phyloP scores from a whole-genome alignment of 2,888 invertebrate species.

The Nomada flava region DNA sequence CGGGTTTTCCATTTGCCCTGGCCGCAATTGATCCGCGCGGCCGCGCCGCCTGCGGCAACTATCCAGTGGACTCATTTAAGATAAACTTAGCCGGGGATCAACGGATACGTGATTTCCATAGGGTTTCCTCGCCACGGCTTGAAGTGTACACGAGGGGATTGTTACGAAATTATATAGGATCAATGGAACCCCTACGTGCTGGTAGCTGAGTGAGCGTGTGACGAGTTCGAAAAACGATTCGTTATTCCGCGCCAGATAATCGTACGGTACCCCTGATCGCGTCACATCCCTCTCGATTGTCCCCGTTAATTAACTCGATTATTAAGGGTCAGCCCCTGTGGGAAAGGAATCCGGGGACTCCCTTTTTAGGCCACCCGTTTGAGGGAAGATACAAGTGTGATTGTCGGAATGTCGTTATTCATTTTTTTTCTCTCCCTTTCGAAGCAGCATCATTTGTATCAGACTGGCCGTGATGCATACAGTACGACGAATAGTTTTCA shows the following conservation, averaged over 20 bases:
- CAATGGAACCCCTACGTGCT: constrained; percentile 62
- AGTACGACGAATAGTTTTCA: background rate
- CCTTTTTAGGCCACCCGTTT: too few relatives aligned
- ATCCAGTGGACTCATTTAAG: constrained; percentile 71
- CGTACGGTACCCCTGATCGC: constrained; percentile 14
- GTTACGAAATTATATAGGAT: constrained; percentile 78
- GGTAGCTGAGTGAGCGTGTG: constrained; percentile 23
- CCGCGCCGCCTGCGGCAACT: constrained; percentile 54
- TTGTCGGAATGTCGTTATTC: background rate
- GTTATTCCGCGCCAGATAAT: constrained; percentile 61
- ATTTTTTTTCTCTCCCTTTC: too few relatives aligned
- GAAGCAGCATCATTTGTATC: too few relatives aligned
- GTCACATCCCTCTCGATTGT: constrained; percentile 16
- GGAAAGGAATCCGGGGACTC: constrained; percentile 49
- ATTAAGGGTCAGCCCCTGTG: constrained; percentile 35
- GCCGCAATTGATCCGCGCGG: constrained; percentile 57
- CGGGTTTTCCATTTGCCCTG: constrained; percentile 64
- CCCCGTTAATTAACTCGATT: constrained; percentile 65
- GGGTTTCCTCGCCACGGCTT: constrained; percentile 64
- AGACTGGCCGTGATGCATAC: background rate
- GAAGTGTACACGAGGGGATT: constrained; percentile 75
- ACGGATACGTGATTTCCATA: constrained; percentile 73
- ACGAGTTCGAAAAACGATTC: constrained; percentile 62
- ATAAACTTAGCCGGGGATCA: constrained; percentile 72
- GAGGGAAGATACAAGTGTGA: background rate